Evolutionary conservation across 2,888 invertebrate genomes (phyloP), one percentile per base, ranked within the genome.

Genomic region (Meiosimyza platycephala): DNA sequence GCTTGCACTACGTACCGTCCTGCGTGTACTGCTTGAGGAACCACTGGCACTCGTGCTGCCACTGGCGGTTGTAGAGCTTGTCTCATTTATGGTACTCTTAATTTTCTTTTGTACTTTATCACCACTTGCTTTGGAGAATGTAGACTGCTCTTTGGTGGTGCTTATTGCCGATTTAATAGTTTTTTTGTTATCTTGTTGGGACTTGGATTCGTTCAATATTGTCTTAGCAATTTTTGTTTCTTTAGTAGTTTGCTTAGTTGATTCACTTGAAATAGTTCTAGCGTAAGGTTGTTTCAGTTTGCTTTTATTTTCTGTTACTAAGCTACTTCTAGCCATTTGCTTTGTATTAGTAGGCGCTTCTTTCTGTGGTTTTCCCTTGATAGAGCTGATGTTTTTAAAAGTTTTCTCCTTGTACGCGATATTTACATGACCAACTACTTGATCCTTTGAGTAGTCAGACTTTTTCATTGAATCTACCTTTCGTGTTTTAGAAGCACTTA

Each of bases 21-120:
- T 79, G 11, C 84, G 78, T 13, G 81, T 81, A 63, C 84, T 84
- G 57, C 76, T 81, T 7, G 84, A 80, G 3, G 84, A 84, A 9
- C 83, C 83, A 66, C 83, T 83, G 65, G 82, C 78, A 75, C 83
- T 82, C 63, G 83, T 83, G 63, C 78, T 83, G 12, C 80, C 82
- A 70, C 81, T 82, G 16, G 79, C 77, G 9, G 72, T 71, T 6
- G 79, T 79, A 69, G 40, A 40, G 40, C 79, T 83, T 3, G 84
- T 82, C 72, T 83, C 83, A 62, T 83, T 83, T 62, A 82, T 77
- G 4, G 78, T 74, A 48, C 84, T 82, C 69, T 84, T 84, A 63
- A 83, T 78, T 74, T 84, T 84, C 68, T 84, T 84, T 72, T 83
- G 84, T 12, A 80, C 76, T 71, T 80, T 84, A 0, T 78, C 78